These are phyloP conservation scores for Daktulosphaira vitifoliae DNA, from an alignment of 1,140 invertebrate species.

Conservation along the genomic window DNA sequence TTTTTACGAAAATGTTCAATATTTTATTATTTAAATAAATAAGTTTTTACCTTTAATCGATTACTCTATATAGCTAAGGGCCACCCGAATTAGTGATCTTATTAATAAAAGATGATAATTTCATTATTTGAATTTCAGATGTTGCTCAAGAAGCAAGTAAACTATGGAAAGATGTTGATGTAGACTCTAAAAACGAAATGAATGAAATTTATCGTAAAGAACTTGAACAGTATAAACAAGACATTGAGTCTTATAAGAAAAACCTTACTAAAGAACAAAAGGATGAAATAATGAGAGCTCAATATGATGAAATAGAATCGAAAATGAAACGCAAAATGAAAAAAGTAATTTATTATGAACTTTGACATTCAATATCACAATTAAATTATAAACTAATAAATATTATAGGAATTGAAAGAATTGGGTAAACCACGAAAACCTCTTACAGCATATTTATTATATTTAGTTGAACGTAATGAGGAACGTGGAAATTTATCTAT, in stretches of 20 bases:
- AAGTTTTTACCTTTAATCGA: no score
- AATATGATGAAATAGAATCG: neutral
- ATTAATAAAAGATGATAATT: no score
- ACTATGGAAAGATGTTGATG: constrained; percentile 14
- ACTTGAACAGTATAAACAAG: constrained; percentile 20
- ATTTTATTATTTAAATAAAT: no score
- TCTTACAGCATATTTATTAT: constrained; percentile 13
- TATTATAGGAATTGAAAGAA: constrained; percentile 15
- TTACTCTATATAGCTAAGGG: no score
- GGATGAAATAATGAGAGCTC: neutral
- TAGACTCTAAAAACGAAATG: constrained; percentile 1
- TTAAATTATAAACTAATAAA: no score
- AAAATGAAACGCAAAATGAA: constrained; percentile 23
- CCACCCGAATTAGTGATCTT: no score
- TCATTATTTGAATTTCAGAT: constrained; percentile 19
- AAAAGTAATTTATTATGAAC: neutral
- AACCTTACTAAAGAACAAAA: constrained; percentile 15
- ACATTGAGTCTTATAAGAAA: neutral
- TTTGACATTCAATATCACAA: no score
- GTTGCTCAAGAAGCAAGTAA: neutral
- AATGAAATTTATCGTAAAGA: constrained; percentile 2
- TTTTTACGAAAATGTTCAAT: no score
- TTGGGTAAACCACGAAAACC: constrained; percentile 24
- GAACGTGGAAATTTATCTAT: constrained; percentile 2
- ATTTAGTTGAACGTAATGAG: constrained; percentile 10